Percentiles rank a stretch among this genome's conserved stretches.
These are phyloP conservation scores for Pantala flavescens DNA, from an alignment of 1,140 invertebrate species.

Conservation along the genomic window DNA sequence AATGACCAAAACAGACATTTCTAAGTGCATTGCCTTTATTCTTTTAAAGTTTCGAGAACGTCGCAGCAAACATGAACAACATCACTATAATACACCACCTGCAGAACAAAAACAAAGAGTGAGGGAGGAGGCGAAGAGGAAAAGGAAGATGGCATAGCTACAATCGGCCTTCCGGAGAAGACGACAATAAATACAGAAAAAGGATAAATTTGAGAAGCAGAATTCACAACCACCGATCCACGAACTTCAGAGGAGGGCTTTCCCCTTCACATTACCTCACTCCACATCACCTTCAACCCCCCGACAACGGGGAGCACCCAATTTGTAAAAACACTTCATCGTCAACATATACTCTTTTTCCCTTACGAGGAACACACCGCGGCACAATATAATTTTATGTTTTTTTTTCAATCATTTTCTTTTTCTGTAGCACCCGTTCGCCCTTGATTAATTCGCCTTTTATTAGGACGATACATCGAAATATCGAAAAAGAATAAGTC, in stretches of 20 bases:
- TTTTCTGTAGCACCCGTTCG: no score
- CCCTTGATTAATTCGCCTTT: no score
- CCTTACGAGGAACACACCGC: no score
- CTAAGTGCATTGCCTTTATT: constrained; percentile 3
- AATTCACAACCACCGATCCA: not conserved
- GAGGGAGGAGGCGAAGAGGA: not conserved
- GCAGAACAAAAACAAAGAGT: not conserved
- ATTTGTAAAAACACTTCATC: no score
- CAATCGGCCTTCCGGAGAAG: not conserved
- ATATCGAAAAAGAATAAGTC: no score
- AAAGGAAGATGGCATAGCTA: not conserved
- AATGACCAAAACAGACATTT: not conserved
- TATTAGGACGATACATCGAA: no score
- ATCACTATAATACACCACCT: constrained; percentile 7
- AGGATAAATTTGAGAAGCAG: not conserved
- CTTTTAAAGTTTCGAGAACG: not conserved
- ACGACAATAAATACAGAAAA: not conserved
- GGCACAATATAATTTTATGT: no score
- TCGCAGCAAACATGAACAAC: constrained; percentile 2
- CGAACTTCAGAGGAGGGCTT: not conserved
- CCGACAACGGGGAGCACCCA: no score
- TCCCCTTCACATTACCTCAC: no score
- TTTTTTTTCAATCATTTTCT: no score
- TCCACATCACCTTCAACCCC: no score
- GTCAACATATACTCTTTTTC: no score